Percentiles rank a stretch among this genome's conserved stretches.
Evolutionary conservation across 2,888 invertebrate species (phyloP).

Genomic region (Trypoxylon attenuatum): DNA sequence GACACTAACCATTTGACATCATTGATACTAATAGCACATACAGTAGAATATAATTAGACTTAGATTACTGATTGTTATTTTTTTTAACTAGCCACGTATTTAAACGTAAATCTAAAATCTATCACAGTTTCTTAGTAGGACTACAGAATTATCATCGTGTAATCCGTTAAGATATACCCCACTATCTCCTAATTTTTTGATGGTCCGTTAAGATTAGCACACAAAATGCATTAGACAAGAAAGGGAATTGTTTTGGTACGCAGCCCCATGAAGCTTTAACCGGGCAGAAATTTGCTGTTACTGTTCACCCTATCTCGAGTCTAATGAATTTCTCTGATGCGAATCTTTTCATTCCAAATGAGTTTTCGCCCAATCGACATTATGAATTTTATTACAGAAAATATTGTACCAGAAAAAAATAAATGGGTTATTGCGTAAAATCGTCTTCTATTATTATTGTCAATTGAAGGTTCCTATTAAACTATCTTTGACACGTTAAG

Average conservation of each 20-base stretch:
- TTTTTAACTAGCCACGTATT: slow-evolving; percentile 39
- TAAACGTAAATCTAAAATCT: slow-evolving; percentile 33
- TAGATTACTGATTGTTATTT: slow-evolving; percentile 36
- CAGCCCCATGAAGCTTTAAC: slow-evolving; percentile 48
- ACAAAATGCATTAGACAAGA: slow-evolving; percentile 36
- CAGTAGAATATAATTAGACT: slow-evolving; percentile 18
- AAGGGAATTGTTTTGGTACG: slow-evolving; percentile 26
- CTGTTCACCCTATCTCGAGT: slow-evolving; percentile 24
- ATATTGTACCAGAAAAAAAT: slow-evolving; percentile 55
- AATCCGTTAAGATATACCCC: slow-evolving; percentile 34
- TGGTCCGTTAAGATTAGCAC: slow-evolving; percentile 37
- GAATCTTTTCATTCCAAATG: slow-evolving; percentile 63
- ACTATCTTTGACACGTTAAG: too few relatives aligned
- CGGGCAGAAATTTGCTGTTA: slow-evolving; percentile 52
- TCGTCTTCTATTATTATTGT: slow-evolving; percentile 25
- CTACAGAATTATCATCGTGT: slow-evolving; percentile 42
- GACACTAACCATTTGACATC: slow-evolving; percentile 51
- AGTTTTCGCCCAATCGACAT: slow-evolving; percentile 53
- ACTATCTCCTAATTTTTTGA: slow-evolving; percentile 26
- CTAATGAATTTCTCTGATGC: slow-evolving; percentile 33
- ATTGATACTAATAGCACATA: slow-evolving; percentile 43
- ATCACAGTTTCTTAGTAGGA: slow-evolving; percentile 47
- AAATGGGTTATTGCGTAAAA: slow-evolving; percentile 56
- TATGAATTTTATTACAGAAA: slow-evolving; percentile 54
- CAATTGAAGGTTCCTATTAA: neutral